Evolutionary conservation across 2,113 vertebrate genomes (phyloP), one percentile per base, ranked within the genome.

Genomic region (Xyliphius kryptos): DNA sequence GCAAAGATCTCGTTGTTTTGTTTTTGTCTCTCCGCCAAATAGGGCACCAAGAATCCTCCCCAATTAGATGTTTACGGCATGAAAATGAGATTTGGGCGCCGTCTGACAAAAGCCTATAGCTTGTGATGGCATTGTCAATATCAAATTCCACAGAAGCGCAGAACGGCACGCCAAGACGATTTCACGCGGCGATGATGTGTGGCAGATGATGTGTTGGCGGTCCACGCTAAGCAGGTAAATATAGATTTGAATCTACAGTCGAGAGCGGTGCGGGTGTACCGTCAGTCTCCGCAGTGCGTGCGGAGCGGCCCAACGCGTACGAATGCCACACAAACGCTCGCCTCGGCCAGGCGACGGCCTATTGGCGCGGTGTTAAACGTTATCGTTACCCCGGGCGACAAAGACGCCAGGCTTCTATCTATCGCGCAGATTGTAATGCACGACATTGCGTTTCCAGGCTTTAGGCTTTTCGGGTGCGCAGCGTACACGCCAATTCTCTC

Each of bases 381-480:
- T 68, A 76, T 67, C 50, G 63, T 66, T 36, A 60, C 38, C 16
- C 49, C 38, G 59, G 52, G 36, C 26, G 63, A 55, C 60, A 63
- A 50, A 67, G 54, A 62, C 54, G 65, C 61, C 47, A 15, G 52
- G 54, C 37, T 38, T n/a, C 58, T 57, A 3, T 67, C 60, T 69
- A 56, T 46, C 66, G 76, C 77, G 69, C 62, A 78, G 77, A 85
- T 84, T 82, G 78, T 51, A 80, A 79, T 79, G 79, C 56, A 67
- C 70, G 78, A 83, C 72, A 67, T 65, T 77, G 65, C 74, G 74
- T 81, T 76, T 82, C 61, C 70, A 57, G 76, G 76, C 73, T 57
- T 46, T 22, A 53, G 63, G 68, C 46, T 46, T 62, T 85, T 72
- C 36, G 62, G 65, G 22, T 1, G 36, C 7, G 49, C 67, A 57